Evolutionary conservation across 2,113 vertebrate genomes (phyloP).

Genomic region (Ramphastos sulfuratus): DNA sequence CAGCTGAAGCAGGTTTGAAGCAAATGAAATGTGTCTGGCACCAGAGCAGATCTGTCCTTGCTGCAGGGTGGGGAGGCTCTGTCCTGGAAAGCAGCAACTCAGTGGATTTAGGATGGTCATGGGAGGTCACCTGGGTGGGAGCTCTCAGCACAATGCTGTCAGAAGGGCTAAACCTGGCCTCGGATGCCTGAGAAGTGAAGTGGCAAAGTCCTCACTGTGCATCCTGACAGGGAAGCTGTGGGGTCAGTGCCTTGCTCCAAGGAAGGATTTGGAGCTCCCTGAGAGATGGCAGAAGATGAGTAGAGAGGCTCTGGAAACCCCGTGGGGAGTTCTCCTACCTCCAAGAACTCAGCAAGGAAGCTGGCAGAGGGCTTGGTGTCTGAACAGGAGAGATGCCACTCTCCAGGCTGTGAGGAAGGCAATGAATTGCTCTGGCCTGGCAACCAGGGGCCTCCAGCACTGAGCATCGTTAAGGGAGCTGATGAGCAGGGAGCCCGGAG

Average conservation of each 20-base stretch:
- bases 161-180: neutral
- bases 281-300: neutral
- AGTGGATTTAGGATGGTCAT: neutral
- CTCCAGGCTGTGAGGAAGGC: neutral
- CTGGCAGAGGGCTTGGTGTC: neutral
- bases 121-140: neutral
- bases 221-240: neutral
- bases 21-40: conserved; percentile 50
- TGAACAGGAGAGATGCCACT: neutral
- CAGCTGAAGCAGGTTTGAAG: conserved; percentile 50
- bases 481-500: neutral
- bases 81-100: conserved; percentile 21
- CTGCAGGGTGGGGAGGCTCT: conserved; percentile 25
- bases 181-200: neutral
- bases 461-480: neutral
- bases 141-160: neutral
- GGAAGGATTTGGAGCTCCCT: neutral
- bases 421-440: neutral
- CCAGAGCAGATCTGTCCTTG: conserved; percentile 17
- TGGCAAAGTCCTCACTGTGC: neutral
- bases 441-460: neutral
- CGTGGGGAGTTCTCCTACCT: neutral
- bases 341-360: neutral
- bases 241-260: neutral
- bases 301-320: neutral